Percentiles rank a stretch among this genome's conserved stretches.
phyloP scores from a whole-genome alignment of 2,797 vertebrate species.

The Pseudopleuronectes americanus region DNA sequence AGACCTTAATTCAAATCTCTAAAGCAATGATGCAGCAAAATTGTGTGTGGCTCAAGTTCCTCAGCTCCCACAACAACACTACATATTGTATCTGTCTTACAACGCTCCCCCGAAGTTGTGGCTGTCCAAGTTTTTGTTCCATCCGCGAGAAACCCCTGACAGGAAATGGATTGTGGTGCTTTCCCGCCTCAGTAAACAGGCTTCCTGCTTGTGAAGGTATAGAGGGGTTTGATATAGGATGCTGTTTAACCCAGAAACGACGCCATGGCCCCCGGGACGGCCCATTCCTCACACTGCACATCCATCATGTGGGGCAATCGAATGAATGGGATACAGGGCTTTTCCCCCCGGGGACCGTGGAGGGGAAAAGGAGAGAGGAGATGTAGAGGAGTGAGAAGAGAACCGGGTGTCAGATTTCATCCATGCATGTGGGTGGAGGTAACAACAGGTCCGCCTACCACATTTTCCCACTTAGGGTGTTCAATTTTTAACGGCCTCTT shows the following conservation, averaged over 20 bases:
- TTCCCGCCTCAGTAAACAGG: slow-evolving; percentile 74
- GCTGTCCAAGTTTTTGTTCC: slow-evolving; percentile 55
- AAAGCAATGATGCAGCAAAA: slow-evolving; percentile 11
- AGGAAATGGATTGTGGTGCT: slow-evolving; percentile 75
- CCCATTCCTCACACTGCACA: slow-evolving; percentile 74
- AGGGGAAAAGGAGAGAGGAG: slow-evolving; percentile 49
- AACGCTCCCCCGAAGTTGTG: slow-evolving; percentile 52
- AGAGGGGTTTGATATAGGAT: slow-evolving; percentile 79
- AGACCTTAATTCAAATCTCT: slow-evolving; percentile 10
- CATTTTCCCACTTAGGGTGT: slow-evolving; percentile 70
- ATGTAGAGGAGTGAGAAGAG: slow-evolving; percentile 57
- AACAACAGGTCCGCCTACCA: slow-evolving; percentile 68
- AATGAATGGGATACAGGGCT: slow-evolving; percentile 77
- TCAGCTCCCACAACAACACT: slow-evolving; percentile 38
- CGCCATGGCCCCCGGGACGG: slow-evolving; percentile 62
- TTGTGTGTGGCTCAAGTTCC: not conserved
- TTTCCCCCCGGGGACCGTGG: slow-evolving; percentile 60
- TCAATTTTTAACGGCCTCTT: slow-evolving; percentile 73
- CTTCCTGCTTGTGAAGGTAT: slow-evolving; percentile 78
- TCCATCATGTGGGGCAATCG: slow-evolving; percentile 83
- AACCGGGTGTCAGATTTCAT: slow-evolving; percentile 72
- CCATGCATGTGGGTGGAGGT: slow-evolving; percentile 67
- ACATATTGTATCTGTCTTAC: slow-evolving; percentile 53
- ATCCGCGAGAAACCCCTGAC: slow-evolving; percentile 64
- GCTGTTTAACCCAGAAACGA: slow-evolving; percentile 84